These are phyloP conservation scores for Choristoneura rosaceana DNA, from an alignment of 2,888 invertebrate species.

Conservation along the genomic window DNA sequence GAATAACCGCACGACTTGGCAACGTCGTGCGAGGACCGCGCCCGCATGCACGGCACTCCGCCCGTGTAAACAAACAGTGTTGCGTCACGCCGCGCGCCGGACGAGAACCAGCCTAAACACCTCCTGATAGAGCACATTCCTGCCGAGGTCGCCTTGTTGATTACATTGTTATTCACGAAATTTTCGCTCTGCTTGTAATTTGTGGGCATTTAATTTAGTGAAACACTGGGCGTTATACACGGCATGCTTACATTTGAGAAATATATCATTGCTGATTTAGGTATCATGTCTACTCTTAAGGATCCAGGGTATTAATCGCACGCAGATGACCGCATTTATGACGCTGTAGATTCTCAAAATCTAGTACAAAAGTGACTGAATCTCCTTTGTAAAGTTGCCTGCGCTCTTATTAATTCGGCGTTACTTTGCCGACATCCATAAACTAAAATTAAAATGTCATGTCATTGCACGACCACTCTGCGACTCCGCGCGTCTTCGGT, in stretches of 20 bases:
- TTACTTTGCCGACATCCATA: no score
- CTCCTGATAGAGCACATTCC: conserved; percentile 51
- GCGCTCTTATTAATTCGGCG: no score
- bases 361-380: no score
- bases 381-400: no score
- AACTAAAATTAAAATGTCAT: no score
- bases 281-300: background rate
- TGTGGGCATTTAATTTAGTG: conserved; percentile 45
- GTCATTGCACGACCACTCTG: no score
- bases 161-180: conserved; percentile 68
- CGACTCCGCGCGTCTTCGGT: no score
- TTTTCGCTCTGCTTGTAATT: conserved; percentile 61
- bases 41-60: conserved; percentile 57
- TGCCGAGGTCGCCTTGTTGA: conserved; percentile 45
- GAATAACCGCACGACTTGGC: conserved; percentile 71
- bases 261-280: conserved; percentile 11
- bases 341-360: no score
- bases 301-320: no score
- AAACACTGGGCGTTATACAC: conserved; percentile 20
- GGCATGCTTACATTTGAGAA: conserved; percentile 22
- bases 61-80: conserved; percentile 75
- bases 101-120: conserved; percentile 60
- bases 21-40: conserved; percentile 57
- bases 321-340: no score
- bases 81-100: conserved; percentile 67